Percentiles rank a stretch among this genome's conserved stretches.
Conservation (phyloP, 2,113 vertebrate species). For the Rallus limicola region DNA sequence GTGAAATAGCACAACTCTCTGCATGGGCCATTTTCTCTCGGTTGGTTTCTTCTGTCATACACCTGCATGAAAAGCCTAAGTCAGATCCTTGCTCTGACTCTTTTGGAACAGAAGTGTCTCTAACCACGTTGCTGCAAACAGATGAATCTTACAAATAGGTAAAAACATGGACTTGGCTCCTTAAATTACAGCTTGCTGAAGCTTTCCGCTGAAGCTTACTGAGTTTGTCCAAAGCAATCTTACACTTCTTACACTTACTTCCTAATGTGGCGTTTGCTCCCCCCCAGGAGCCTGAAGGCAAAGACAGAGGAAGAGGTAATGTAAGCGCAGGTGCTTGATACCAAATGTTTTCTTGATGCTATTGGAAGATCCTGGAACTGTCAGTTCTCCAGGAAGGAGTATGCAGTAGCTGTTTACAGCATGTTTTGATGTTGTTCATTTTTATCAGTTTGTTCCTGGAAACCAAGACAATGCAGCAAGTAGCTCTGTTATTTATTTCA, state of each 20-base stretch:
- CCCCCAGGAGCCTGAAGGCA: background rate
- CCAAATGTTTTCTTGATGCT: background rate
- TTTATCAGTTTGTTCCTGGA: background rate
- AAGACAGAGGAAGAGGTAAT: background rate
- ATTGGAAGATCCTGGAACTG: background rate
- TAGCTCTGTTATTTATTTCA: background rate
- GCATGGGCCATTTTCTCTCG: background rate
- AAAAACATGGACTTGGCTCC: background rate
- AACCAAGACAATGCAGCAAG: background rate
- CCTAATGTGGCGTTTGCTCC: background rate
- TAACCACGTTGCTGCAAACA: background rate
- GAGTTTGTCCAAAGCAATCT: background rate
- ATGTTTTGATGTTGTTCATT: background rate
- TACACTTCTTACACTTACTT: background rate
- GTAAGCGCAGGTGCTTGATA: background rate
- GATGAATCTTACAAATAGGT: background rate
- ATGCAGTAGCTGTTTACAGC: background rate
- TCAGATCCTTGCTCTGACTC: background rate
- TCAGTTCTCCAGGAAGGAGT: background rate
- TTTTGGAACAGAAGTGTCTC: background rate
- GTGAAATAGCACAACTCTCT: background rate
- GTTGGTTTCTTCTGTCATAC: background rate
- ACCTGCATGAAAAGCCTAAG: background rate
- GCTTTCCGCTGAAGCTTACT: background rate
- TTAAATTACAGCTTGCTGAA: constrained; percentile 14